Conservation (phyloP, 2,888 invertebrate genomes). For the Laothoe populi region DNA sequence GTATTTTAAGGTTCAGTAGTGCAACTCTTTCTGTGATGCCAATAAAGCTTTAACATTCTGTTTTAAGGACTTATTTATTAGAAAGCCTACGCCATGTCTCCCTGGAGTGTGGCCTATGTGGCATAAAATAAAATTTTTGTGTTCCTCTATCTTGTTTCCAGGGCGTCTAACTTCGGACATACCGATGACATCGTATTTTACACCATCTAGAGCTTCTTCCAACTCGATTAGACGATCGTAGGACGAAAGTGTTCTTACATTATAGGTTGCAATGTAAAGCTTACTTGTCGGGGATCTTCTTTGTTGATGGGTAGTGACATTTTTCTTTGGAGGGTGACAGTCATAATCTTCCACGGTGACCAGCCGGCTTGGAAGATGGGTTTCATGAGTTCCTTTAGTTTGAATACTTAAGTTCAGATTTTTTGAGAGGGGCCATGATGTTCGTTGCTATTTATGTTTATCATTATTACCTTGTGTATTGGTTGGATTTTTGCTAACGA, state of each 20-base stretch:
- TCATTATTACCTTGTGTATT: too few species aligned
- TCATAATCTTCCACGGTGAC: too few species aligned
- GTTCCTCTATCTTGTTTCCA: conserved; percentile 25
- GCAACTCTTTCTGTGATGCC: conserved; percentile 6
- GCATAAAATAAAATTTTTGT: conserved; percentile 20
- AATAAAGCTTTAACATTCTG: conserved; percentile 5
- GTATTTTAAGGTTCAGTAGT: conserved; percentile 1
- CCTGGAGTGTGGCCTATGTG: conserved; percentile 16
- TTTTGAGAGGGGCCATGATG: too few species aligned
- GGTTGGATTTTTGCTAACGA: neutral
- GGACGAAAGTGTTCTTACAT: conserved; percentile 29
- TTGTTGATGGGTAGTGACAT: neutral
- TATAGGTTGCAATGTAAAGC: conserved; percentile 24
- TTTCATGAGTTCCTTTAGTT: neutral
- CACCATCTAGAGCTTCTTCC: conserved; percentile 1
- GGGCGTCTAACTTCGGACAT: conserved; percentile 25
- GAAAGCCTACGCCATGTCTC: conserved; percentile 22
- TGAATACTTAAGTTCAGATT: too few species aligned
- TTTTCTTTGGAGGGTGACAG: neutral
- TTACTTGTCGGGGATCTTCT: neutral
- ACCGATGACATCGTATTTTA: conserved; percentile 23
- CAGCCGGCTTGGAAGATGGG: conserved; percentile 4
- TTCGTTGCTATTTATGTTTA: too few species aligned
- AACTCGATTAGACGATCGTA: conserved; percentile 17
- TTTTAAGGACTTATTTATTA: neutral